These are phyloP conservation scores for Ptychochromis oligacanthus DNA, from an alignment of 2,113 vertebrate genomes.

Conservation along the genomic window DNA sequence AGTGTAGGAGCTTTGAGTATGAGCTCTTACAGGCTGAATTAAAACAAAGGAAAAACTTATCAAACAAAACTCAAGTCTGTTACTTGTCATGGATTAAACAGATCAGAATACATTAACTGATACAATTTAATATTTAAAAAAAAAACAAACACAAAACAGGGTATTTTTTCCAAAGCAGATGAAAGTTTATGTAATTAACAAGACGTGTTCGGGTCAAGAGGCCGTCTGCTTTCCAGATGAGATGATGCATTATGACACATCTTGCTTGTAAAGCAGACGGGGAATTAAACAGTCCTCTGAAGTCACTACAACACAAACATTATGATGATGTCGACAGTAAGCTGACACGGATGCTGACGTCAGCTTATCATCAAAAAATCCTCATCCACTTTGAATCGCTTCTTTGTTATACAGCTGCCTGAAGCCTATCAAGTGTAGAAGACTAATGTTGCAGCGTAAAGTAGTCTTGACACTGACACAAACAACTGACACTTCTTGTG, in stretches of 20 bases:
- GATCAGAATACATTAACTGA: not conserved
- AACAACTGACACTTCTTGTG: conserved; percentile 1
- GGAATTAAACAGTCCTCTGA: conserved; percentile 24
- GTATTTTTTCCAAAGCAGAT: not conserved
- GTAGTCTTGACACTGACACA: conserved; percentile 23
- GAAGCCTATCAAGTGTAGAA: not conserved
- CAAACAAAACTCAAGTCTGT: not conserved
- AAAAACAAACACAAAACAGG: conserved; percentile 15
- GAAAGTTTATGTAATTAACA: conserved; percentile 17
- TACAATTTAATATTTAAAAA: conserved; percentile 41
- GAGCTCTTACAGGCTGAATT: not conserved
- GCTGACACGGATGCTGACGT: conserved; percentile 38
- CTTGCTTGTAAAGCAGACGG: not conserved
- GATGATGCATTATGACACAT: conserved; percentile 12
- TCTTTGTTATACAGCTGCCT: conserved; percentile 9
- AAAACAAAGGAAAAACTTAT: not conserved
- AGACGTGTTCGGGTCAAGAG: not conserved
- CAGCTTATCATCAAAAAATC: conserved; percentile 22
- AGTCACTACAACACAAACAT: conserved; percentile 31
- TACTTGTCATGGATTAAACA: not conserved
- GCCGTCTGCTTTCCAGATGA: conserved; percentile 4
- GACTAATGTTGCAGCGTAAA: conserved; percentile 31
- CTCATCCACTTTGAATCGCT: conserved; percentile 14
- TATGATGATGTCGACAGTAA: conserved; percentile 43
- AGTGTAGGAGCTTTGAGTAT: not conserved